Evolutionary conservation across 2,888 invertebrate genomes (phyloP), one percentile per base, ranked within the genome.

Genomic region (Drosophila macrospina): DNA sequence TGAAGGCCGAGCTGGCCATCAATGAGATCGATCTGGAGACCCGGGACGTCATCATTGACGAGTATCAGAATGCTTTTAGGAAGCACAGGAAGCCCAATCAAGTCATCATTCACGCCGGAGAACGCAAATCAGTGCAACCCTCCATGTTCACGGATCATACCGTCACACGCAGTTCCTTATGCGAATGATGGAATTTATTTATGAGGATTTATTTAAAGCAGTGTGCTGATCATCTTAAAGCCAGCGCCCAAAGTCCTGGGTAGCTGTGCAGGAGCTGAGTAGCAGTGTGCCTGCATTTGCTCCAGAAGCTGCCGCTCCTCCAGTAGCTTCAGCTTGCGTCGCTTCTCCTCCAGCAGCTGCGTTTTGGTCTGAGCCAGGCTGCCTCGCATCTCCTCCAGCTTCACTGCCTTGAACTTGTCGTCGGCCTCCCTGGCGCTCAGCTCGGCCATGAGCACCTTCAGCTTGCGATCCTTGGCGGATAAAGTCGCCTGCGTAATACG

Each of bases 401-500:
- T 75, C 10, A 80, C 54, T 2, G 78, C 84, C 50, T 90, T 90
- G 4, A 79, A 66, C 56, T 88, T 90, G 13, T 91, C 89, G 39
- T 91, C 92, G 0, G 89, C 80, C 39, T 91, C 87, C 34, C 88
- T 88, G 5, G 84, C 82, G 44, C 84, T 80, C 7, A 92, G 66
- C 74, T 92, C 92, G 11, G 92, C 92, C 36, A 82, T 78, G 0
- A 92, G 79, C 1, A 91, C 90, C 74, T 91, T 92, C 4, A 92
- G 60, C 45, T 91, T 91, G 8, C 90, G 90, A 32, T 90, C 89
- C 71, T 91, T 92, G 13, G 81, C 81, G 2, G 82, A 87, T 0
- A 92, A 66, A 2, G 80, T 85, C 11, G 91, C 89, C 91, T 92
- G 60, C 7, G 13, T 8, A 15, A 36, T 59, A 52, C 59, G 8